Base-by-base conservation (phyloP, 1,140 invertebrate genomes). In the Drosophila ercepeae region DNA sequence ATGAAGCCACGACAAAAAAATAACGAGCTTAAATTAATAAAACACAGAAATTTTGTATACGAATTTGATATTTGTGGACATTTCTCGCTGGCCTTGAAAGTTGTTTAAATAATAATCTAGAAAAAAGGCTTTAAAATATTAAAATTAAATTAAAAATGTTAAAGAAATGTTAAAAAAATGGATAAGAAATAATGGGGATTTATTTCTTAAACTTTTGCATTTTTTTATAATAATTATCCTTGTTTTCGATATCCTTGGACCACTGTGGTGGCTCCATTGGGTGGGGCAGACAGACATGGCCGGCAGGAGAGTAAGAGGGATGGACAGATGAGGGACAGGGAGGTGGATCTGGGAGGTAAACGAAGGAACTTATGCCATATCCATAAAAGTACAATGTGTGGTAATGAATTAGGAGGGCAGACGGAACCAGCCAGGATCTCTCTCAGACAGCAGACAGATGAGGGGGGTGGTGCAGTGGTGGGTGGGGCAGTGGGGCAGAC, bases 341-440 rank as follows among this genome's bases (percentile, higher is more conserved):
- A 34, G 51, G 25, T 23, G 39, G 18, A 14, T 25, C 45, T 36
- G 34, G 39, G 16, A 21, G 58, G 32, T 64, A 41, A 58, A 39
- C 8, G 58, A 50, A 64, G 60, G 39, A 65, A 53, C 63, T 67
- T 71, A 70, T 60, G 42, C 55, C 48, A 61, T 48, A 61, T 36
- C 69, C 69, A 63, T 72, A 73, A 73, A 73, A 73, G 68, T 73
- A 73, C 69, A 73, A 73, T 73, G 69, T 72, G 69, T 63, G 69
- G 69, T 72, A 72, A 72, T 72, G 68, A 72, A 72, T 67, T 51
- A 19, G 27, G 39, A 16, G 27, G 50, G 34, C 16, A 18, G n/a
- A 34, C 9, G 7, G 39, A 53, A 25, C 25, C 29, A 23, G 23
- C 44, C 60, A 67, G 45, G 63, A 67, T 65, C 25, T 39, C 25